These are phyloP conservation scores for Danio aesculapii DNA, from an alignment of 2,797 vertebrate species.

Conservation along the genomic window DNA sequence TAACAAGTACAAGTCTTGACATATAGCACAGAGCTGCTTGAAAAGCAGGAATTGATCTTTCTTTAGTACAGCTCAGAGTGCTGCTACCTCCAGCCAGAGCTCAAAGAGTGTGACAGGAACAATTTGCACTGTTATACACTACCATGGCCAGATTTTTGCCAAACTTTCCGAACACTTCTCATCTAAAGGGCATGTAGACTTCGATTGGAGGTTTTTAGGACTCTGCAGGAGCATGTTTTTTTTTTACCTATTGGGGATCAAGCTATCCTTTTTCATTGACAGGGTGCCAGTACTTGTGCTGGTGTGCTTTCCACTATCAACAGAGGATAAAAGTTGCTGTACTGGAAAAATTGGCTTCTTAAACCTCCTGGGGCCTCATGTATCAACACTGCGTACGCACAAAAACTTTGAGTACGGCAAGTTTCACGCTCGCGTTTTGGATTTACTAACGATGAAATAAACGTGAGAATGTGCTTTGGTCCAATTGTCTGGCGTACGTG, in stretches of 20 bases:
- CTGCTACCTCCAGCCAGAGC: slow-evolving; percentile 9
- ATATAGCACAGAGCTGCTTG: slow-evolving; percentile 1
- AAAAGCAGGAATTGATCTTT: slow-evolving; percentile 14
- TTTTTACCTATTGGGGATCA: neutral
- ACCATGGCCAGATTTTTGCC: no score
- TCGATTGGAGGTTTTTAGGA: neutral
- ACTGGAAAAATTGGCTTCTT: neutral
- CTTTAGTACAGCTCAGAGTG: slow-evolving; percentile 11
- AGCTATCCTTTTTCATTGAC: neutral
- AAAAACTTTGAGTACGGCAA: no score
- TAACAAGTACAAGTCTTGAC: slow-evolving; percentile 2
- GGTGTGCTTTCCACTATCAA: neutral
- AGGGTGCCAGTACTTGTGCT: neutral
- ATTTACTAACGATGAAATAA: no score
- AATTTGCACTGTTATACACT: neutral
- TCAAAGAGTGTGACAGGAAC: neutral
- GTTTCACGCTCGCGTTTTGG: no score
- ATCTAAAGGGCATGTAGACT: neutral
- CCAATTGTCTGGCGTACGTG: no score
- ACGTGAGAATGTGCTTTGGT: no score
- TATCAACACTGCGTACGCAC: no score
- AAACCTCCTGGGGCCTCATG: neutral
- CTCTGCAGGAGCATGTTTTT: neutral
- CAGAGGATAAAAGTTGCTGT: neutral
- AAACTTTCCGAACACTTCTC: neutral